Base-by-base conservation (phyloP, 2,797 vertebrate genomes). In the Mormyrus hasselquistii region DNA sequence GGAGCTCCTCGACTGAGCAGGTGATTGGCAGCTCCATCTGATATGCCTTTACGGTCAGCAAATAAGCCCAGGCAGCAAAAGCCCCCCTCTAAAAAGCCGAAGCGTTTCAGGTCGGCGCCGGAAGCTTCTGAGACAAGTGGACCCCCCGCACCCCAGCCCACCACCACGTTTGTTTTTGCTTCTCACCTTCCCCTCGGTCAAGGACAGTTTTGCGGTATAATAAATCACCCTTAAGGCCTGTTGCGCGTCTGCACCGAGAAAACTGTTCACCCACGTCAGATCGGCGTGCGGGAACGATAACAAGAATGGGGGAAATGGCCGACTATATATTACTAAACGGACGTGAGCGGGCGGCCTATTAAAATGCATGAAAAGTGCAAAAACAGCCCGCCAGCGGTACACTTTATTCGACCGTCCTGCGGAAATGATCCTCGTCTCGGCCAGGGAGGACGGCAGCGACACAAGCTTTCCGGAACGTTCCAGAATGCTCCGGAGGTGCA, bases 221-320 rank as follows among this genome's bases (percentile, higher is more conserved):
- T 85, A 86, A 89, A 89, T 89, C 41, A 89, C 53, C 79, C 59
- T 65, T 34, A 84, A 85, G 53, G 14, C 73, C 53, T 50, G 62
- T 73, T 59, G 50, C 50, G 12, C 79, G 25, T 82, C 88, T 49
- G 79, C 19, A 62, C 53, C 16, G 41, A 47, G 38, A 14, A 38
- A 55, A 53, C 29, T 41, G 34, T 55, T 82, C 29, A 82, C 52
- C 25, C 88, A 55, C 49, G 29, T 82, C 88, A 88, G 49, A 55
- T 73, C 22, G 44, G 25, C 34, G 49, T 16, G 25, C 9, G 6
- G 69, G 29, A 55, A 88, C 25, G 44, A 38, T 88, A 79, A 55
- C 25, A 82, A 59, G 87, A 88, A 55, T 50, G 52, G 47, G 25
- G n/a, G 34, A 76, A 83, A 88, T 62, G 14, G 49, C 38, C 38